Evolutionary conservation across 2,888 invertebrate species (phyloP).

Genomic region (Phymatocera aterrima): DNA sequence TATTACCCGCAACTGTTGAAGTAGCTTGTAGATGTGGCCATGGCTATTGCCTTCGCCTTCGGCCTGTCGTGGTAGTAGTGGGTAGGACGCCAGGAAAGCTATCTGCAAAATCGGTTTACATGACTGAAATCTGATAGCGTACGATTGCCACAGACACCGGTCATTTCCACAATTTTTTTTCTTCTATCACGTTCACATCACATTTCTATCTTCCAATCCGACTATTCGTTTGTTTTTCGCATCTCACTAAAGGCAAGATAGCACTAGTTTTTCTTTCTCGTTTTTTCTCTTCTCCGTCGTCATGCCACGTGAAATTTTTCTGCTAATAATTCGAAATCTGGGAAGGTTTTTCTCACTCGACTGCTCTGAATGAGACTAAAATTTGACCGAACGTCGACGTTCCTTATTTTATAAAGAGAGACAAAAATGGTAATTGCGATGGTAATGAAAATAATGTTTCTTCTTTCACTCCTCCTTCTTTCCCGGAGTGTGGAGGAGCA

Average conservation of each 20-base stretch:
- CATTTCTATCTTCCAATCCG: neutral
- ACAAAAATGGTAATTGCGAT: too few relatives aligned
- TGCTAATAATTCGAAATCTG: too few relatives aligned
- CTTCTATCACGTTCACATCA: neutral
- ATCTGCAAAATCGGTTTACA: conserved; percentile 65
- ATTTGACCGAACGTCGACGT: too few relatives aligned
- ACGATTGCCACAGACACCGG: conserved; percentile 39
- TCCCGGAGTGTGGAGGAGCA: neutral
- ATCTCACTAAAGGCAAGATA: neutral
- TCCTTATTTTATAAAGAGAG: too few relatives aligned
- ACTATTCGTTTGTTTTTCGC: neutral
- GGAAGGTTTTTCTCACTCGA: too few relatives aligned
- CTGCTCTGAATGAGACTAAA: too few relatives aligned
- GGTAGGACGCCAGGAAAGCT: conserved; percentile 59
- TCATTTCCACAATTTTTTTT: conserved; percentile 35
- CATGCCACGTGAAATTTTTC: too few relatives aligned
- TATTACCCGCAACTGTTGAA: conserved; percentile 51
- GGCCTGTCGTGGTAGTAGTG: conserved; percentile 19
- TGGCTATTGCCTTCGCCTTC: too few relatives aligned
- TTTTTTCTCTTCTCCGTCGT: neutral
- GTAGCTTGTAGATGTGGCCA: conserved; percentile 52
- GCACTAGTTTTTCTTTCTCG: neutral
- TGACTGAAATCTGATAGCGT: conserved; percentile 65
- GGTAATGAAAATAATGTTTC: too few relatives aligned
- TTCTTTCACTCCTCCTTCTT: neutral